Conservation (phyloP, 2,113 vertebrate genomes). For the Nasalis larvatus region DNA sequence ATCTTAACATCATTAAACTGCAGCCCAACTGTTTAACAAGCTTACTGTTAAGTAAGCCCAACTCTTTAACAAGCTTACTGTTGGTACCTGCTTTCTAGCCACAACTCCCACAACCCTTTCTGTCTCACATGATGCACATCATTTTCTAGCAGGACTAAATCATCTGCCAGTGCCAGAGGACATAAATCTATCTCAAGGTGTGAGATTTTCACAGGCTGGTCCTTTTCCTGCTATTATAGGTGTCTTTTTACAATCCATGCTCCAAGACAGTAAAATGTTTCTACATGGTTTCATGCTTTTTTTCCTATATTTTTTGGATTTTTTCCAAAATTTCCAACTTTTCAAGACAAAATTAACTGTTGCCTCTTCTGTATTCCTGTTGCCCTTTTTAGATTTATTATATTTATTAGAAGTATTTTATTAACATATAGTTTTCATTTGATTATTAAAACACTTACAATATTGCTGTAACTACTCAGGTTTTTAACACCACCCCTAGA, state of each 20-base stretch:
- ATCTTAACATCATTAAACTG: background rate
- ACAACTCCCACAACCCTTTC: too few relatives aligned
- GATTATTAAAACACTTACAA: background rate
- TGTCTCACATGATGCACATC: background rate
- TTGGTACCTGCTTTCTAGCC: too few relatives aligned
- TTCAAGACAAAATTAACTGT: background rate
- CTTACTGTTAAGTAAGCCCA: background rate
- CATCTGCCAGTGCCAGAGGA: background rate
- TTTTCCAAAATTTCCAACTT: background rate
- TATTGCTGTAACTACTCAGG: background rate
- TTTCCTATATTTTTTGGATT: background rate
- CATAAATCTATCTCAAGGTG: background rate
- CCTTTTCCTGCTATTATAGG: background rate
- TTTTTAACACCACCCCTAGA: background rate
- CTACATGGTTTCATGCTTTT: background rate
- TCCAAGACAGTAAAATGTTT: background rate
- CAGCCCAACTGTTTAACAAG: background rate
- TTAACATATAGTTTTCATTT: background rate
- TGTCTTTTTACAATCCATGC: background rate
- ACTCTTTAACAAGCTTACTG: too few relatives aligned
- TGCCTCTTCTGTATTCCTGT: background rate
- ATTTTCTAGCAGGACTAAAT: background rate
- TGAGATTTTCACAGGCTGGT: background rate
- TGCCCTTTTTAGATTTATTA: background rate
- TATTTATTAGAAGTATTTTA: background rate